These are phyloP conservation scores for Corapipo altera DNA, from an alignment of 2,113 vertebrate species.

Conservation along the genomic window DNA sequence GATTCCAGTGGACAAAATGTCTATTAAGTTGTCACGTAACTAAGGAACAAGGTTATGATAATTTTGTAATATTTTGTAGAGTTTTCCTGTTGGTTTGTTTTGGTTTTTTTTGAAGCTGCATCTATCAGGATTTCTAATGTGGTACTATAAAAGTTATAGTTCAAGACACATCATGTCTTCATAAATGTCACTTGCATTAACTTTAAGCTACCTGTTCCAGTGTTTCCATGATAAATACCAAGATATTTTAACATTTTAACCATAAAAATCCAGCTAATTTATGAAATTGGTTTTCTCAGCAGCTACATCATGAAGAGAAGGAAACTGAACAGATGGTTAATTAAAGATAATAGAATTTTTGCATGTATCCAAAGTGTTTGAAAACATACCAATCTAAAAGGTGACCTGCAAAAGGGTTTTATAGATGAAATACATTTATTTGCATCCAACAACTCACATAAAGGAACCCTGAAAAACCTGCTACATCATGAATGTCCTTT, in stretches of 20 bases:
- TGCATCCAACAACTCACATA: not conserved
- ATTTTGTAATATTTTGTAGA: not conserved
- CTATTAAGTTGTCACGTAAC: not conserved
- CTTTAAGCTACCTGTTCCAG: not conserved
- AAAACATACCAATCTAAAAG: conserved; percentile 3
- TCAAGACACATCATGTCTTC: not conserved
- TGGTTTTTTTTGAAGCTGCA: not conserved
- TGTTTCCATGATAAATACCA: not conserved
- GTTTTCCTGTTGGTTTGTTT: not conserved
- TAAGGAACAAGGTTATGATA: not conserved
- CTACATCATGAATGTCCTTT: not conserved
- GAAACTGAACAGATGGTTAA: conserved; percentile 15
- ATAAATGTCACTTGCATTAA: not conserved
- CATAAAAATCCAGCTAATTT: not conserved
- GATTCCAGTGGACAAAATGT: not conserved
- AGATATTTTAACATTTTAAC: not conserved
- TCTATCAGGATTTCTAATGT: not conserved
- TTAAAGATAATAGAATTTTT: not conserved
- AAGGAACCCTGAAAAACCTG: not conserved
- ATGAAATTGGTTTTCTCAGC: not conserved
- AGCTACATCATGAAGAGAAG: not conserved
- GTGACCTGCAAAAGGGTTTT: not conserved
- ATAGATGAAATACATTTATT: not conserved
- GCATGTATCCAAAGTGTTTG: not conserved
- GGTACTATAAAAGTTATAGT: not conserved